Evolutionary conservation across 2,797 vertebrate species (phyloP).

Genomic region (Sebastes nivosus): DNA sequence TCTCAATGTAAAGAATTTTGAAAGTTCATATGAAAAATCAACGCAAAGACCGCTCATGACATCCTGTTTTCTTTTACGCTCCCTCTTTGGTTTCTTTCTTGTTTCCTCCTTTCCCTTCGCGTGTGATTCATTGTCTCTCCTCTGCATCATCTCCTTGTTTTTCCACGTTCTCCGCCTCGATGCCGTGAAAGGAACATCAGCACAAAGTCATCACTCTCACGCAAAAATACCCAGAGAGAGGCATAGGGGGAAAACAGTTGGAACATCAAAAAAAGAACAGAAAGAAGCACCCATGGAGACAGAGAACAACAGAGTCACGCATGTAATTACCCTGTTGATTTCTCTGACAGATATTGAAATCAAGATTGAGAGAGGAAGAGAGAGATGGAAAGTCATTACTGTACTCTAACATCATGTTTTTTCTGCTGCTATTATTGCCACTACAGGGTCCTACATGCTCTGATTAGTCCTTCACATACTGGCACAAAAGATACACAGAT

Average conservation of each 20-base stretch:
- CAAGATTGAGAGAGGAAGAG: slow-evolving; percentile 18
- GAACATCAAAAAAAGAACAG: neutral
- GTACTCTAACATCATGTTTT: neutral
- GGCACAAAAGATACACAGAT: slow-evolving; percentile 11
- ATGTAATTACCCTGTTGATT: slow-evolving; percentile 47
- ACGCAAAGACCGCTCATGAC: neutral
- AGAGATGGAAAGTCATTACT: slow-evolving; percentile 11
- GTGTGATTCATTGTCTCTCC: neutral
- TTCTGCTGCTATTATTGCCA: slow-evolving; percentile 25
- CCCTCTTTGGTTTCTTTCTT: neutral
- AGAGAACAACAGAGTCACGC: slow-evolving; percentile 15
- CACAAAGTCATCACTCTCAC: slow-evolving; percentile 22
- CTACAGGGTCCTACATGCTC: slow-evolving; percentile 24
- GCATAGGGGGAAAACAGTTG: neutral
- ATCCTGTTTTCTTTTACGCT: neutral
- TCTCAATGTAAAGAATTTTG: neutral
- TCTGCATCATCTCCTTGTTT: slow-evolving; percentile 7
- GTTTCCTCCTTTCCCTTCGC: neutral
- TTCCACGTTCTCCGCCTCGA: slow-evolving; percentile 9
- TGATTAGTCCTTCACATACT: slow-evolving; percentile 34
- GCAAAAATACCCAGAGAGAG: slow-evolving; percentile 9
- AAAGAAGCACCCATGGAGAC: slow-evolving; percentile 16
- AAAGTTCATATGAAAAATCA: neutral
- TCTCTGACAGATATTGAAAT: slow-evolving; percentile 40
- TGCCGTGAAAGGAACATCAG: slow-evolving; percentile 20